Conservation (phyloP, 2,113 vertebrate species). For the Ophiodon elongatus region DNA sequence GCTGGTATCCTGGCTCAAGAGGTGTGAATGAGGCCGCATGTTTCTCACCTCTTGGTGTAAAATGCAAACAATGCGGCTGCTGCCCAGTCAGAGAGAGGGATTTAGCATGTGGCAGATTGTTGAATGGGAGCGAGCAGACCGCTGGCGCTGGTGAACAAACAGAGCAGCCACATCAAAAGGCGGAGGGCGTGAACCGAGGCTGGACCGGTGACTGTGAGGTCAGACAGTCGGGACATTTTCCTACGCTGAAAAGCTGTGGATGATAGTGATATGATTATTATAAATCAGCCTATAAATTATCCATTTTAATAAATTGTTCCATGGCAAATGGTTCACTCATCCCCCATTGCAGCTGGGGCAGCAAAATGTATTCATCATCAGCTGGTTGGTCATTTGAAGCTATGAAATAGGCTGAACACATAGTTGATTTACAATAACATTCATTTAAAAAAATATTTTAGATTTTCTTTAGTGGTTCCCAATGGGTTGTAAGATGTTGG, state of each 20-base stretch:
- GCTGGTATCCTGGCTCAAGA: not conserved
- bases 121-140: constrained; percentile 79
- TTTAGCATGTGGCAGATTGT: constrained; percentile 68
- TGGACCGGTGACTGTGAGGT: constrained; percentile 51
- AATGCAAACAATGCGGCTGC: constrained; percentile 69
- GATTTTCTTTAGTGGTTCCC: not conserved
- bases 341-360: not conserved
- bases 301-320: not conserved
- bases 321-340: not conserved
- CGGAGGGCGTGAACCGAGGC: constrained; percentile 43
- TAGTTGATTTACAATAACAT: not conserved
- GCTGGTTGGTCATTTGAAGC: not conserved
- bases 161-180: constrained; percentile 75
- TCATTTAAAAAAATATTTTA: not conserved
- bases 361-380: not conserved
- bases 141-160: constrained; percentile 83
- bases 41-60: constrained; percentile 73
- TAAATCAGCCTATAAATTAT: not conserved
- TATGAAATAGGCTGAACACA: not conserved
- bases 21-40: constrained; percentile 49
- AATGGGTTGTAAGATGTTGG: not conserved
- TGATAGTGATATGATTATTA: not conserved
- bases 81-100: constrained; percentile 55
- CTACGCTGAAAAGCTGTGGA: constrained; percentile 29
- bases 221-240: constrained; percentile 52